Conservation (phyloP, 2,888 invertebrate species). For the Adelognathus sp. region DNA sequence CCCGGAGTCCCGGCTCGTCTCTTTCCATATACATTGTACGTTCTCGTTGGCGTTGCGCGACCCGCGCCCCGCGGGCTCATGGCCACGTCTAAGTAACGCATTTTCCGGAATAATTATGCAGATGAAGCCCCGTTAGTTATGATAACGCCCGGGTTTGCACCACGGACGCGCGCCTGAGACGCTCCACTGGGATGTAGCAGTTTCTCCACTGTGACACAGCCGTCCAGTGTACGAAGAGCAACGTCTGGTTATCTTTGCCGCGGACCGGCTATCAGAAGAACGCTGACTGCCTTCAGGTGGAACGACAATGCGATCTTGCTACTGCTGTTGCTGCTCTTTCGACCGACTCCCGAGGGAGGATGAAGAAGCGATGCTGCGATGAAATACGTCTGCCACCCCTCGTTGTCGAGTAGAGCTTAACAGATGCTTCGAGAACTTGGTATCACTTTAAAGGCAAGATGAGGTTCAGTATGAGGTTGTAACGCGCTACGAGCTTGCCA, state of each 20-base stretch:
- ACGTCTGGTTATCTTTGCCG: conserved; percentile 69
- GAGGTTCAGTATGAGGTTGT: neutral
- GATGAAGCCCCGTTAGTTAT: conserved; percentile 79
- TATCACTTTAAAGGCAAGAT: neutral
- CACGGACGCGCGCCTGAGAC: conserved; percentile 19
- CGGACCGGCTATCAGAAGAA: conserved; percentile 18
- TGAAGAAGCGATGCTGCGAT: conserved; percentile 26
- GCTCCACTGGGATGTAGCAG: conserved; percentile 32
- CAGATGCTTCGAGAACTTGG: neutral
- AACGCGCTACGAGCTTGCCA: neutral
- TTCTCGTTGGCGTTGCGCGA: conserved; percentile 16
- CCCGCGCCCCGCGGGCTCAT: conserved; percentile 62
- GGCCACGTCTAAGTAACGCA: conserved; percentile 73
- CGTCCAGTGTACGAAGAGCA: conserved; percentile 14
- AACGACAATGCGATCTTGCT: conserved; percentile 18
- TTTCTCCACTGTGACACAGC: conserved; percentile 36
- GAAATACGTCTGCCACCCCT: conserved; percentile 8
- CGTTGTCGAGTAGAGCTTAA: neutral
- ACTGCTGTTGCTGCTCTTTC: neutral
- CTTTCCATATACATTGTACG: conserved; percentile 14
- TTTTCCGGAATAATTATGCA: conserved; percentile 79
- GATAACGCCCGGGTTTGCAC: conserved; percentile 69
- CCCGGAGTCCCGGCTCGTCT: conserved; percentile 46
- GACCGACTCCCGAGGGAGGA: neutral
- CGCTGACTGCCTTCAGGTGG: conserved; percentile 27